Percentiles rank a stretch among this genome's conserved stretches.
Evolutionary conservation across 2,113 vertebrate genomes (phyloP).

Genomic region (Periophthalmodon schlosseri): DNA sequence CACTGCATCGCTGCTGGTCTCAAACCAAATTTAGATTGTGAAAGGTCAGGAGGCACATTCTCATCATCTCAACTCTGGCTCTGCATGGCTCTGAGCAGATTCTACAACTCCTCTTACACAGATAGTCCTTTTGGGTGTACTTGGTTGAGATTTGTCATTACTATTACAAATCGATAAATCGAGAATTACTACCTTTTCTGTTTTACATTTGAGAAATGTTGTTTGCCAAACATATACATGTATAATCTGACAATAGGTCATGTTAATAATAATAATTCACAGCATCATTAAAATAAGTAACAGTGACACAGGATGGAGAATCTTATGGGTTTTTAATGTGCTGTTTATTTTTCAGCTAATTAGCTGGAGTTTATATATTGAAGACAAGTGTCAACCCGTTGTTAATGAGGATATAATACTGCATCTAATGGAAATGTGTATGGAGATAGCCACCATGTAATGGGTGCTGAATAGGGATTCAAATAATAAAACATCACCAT

Average conservation of each 20-base stretch:
- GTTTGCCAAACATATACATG: not conserved
- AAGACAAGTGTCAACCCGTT: not conserved
- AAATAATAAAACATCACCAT: not conserved
- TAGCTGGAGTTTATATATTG: not conserved
- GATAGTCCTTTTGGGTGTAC: not conserved
- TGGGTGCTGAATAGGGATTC: not conserved
- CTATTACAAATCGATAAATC: too few species aligned
- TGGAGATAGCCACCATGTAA: not conserved
- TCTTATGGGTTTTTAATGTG: not conserved
- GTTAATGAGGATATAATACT: not conserved
- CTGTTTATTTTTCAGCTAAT: not conserved
- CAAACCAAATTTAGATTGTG: conserved; percentile 23
- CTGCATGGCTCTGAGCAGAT: conserved; percentile 4
- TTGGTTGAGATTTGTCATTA: not conserved
- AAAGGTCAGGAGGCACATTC: conserved; percentile 40
- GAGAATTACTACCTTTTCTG: too few species aligned
- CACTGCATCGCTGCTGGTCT: conserved; percentile 17
- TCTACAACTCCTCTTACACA: not conserved
- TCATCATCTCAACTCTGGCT: conserved; percentile 19
- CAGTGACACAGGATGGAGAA: not conserved
- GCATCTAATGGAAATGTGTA: not conserved
- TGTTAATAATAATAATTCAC: not conserved
- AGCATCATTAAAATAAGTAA: not conserved
- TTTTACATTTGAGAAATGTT: not conserved
- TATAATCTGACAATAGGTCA: not conserved